phyloP scores from a whole-genome alignment of 2,888 invertebrate genomes.

The Orchesella flavescens region DNA sequence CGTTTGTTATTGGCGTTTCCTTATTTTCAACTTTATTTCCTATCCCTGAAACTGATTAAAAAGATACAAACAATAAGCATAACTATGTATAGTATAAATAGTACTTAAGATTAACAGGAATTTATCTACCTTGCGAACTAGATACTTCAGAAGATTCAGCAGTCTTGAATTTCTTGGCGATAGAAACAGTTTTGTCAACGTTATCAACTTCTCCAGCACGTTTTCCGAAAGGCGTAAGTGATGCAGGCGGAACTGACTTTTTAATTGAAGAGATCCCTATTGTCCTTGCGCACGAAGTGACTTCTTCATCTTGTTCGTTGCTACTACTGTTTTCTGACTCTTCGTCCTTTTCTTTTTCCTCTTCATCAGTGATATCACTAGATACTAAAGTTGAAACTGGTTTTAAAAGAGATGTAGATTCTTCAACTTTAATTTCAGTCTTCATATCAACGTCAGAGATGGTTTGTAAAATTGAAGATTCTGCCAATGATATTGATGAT shows the following conservation, averaged over 20 bases:
- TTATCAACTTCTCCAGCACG: slow-evolving; percentile 43
- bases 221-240: slow-evolving; percentile 48
- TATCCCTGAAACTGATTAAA: background rate
- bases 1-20: too few relatives aligned
- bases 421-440: slow-evolving; percentile 24
- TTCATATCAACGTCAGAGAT: background rate
- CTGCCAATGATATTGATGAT: background rate
- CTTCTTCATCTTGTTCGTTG: slow-evolving; percentile 54
- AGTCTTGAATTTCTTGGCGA: slow-evolving; percentile 57
- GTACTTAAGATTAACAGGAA: too few relatives aligned
- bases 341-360: slow-evolving; percentile 68
- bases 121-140: background rate
- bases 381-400: slow-evolving; percentile 46
- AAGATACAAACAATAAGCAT: too few relatives aligned
- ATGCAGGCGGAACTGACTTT: slow-evolving; percentile 43
- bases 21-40: too few relatives aligned
- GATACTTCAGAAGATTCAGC: slow-evolving; percentile 21
- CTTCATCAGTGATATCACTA: slow-evolving; percentile 61
- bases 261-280: slow-evolving; percentile 64
- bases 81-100: too few relatives aligned
- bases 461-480: background rate
- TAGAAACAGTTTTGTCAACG: slow-evolving; percentile 20
- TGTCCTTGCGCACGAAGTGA: slow-evolving; percentile 65
- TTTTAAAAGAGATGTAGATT: background rate
- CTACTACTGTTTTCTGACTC: slow-evolving; percentile 61